Base-by-base conservation (phyloP, 1,140 invertebrate genomes). In the Trichomalopsis sarcophagae region DNA sequence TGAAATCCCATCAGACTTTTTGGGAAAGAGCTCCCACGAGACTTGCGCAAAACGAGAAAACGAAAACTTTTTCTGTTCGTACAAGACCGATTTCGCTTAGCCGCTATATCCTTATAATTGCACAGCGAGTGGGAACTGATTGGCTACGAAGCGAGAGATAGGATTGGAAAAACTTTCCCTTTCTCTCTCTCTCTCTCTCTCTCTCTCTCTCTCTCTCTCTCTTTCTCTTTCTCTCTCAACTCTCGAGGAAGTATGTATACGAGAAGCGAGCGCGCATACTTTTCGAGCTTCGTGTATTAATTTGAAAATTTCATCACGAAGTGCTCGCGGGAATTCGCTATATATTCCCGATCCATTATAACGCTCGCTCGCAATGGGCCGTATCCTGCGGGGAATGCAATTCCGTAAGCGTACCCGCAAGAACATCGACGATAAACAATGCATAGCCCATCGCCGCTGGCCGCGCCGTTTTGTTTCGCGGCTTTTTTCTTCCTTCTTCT, bases 271-370 rank as follows among this genome's bases (percentile, higher is more conserved):
- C 17, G 55, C 17, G 55, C 55, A 62, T 62, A 62, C 55, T 62
- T 21, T n/a, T 9, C 17, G 21, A 62, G 4, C 6, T n/a, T 62
- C 21, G 55, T n/a, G 17, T n/a, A n/a, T n/a, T 62, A 62, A 62
- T 62, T 62, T 62, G 55, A 62, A 62, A 62, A 62, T 62, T 62
- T 62, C 55, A 62, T 62, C 55, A 78, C 47, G 50, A 62, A 77
- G 6, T 13, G 23, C 76, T 30, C 50, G 30, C 17, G 76, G 76
- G 50, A 78, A 78, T 78, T 78, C 30, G 17, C 47, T 62, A 33
- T 62, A 62, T 78, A 78, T 78, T 78, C 27, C 50, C 47, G 76
- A 78, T 78, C 47, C 23, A 78, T 78, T 62, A 33, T 78, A 78
- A 30, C 13, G 55, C 55, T 17, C 55, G 55, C 55, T 21, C 17